A percentile compares a stretch with the other conserved stretches of the same genome.
These are phyloP conservation scores for Aphis craccivora DNA, from an alignment of 1,140 invertebrate species.

Conservation along the genomic window DNA sequence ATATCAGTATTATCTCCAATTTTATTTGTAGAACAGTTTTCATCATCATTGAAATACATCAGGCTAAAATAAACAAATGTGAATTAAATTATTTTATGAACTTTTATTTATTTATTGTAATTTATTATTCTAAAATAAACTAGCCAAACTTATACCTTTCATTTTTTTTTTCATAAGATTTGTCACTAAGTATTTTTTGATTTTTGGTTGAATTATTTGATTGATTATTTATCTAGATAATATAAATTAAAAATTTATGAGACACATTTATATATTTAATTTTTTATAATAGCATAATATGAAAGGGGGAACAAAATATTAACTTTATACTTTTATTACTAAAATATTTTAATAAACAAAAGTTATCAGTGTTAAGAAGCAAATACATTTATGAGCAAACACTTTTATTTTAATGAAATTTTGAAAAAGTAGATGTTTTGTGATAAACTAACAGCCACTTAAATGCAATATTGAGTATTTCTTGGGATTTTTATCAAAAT, in stretches of 20 bases:
- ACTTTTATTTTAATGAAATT: too few relatives aligned
- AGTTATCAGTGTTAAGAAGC: too few relatives aligned
- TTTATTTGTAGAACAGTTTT: background rate
- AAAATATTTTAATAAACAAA: too few relatives aligned
- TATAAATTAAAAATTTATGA: background rate
- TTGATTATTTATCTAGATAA: background rate
- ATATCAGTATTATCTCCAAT: background rate
- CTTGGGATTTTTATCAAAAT: too few relatives aligned
- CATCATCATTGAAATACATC: background rate
- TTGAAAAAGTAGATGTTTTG: too few relatives aligned
- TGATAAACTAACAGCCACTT: too few relatives aligned
- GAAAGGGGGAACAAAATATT: too few relatives aligned
- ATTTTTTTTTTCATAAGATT: conserved; percentile 21
- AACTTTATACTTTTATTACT: too few relatives aligned
- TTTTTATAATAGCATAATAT: too few relatives aligned
- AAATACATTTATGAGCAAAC: too few relatives aligned
- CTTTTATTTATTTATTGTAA: background rate
- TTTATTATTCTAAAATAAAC: background rate
- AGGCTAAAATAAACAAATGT: background rate
- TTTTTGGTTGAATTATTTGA: background rate
- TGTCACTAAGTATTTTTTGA: background rate
- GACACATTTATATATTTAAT: background rate
- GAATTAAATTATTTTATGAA: background rate
- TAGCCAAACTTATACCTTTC: background rate
- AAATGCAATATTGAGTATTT: too few relatives aligned